phyloP scores from a whole-genome alignment of 2,888 invertebrate genomes.

The Elysia crispata region DNA sequence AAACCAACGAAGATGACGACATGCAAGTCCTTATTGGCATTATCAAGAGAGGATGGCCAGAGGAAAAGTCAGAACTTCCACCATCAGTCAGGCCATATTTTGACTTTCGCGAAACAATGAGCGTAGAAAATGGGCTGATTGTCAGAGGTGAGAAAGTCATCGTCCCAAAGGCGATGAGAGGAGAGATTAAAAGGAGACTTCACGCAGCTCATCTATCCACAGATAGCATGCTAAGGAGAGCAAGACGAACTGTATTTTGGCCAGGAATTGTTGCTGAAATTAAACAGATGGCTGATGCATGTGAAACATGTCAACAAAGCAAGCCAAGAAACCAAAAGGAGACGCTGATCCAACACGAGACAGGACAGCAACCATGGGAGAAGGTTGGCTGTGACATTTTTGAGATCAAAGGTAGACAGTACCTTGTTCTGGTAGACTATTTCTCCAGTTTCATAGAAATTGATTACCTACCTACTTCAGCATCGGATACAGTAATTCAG shows the following conservation, averaged over 20 bases:
- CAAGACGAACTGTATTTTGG: conserved; percentile 24
- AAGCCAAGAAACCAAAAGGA: conserved; percentile 1
- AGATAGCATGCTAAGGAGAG: conserved; percentile 48
- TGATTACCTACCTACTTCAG: conserved; percentile 50
- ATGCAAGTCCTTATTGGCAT: not conserved
- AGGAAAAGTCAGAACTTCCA: not conserved
- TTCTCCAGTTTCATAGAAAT: conserved; percentile 40
- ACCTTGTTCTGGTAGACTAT: conserved; percentile 40
- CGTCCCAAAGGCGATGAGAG: conserved; percentile 39
- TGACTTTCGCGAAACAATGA: conserved; percentile 40
- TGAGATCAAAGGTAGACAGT: conserved; percentile 37
- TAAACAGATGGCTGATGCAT: conserved; percentile 29
- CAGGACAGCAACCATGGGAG: not conserved
- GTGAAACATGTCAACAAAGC: conserved; percentile 6
- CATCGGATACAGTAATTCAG: conserved; percentile 46
- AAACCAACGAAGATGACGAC: not conserved
- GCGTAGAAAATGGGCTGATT: conserved; percentile 29
- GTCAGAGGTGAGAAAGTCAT: conserved; percentile 39
- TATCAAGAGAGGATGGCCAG: not conserved
- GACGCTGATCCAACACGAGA: conserved; percentile 14
- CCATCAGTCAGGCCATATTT: not conserved
- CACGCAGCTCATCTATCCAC: conserved; percentile 48
- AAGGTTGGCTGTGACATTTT: not conserved
- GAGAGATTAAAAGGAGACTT: conserved; percentile 41
- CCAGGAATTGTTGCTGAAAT: conserved; percentile 28